phyloP scores from a whole-genome alignment of 2,113 vertebrate species.

The Chaenocephalus aceratus region DNA sequence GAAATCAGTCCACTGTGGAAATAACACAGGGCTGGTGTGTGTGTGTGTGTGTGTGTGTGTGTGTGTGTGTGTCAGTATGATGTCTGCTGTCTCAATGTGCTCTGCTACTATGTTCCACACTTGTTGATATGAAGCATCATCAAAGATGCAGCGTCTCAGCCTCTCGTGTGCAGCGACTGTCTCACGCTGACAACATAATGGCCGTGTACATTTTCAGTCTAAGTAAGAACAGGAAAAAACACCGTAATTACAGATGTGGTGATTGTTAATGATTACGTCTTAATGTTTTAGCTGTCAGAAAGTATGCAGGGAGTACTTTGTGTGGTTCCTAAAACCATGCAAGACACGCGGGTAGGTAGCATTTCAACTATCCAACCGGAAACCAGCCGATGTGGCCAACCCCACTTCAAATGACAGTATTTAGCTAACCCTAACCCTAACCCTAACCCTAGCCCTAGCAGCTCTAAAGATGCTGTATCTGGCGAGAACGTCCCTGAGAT shows the following conservation, averaged over 20 bases:
- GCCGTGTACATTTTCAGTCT: slow-evolving; percentile 64
- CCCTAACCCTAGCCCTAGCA: too few species aligned
- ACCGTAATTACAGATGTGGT: slow-evolving; percentile 56
- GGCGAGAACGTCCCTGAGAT: too few species aligned
- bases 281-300: slow-evolving; percentile 38
- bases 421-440: too few species aligned
- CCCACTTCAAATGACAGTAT: too few species aligned
- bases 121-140: slow-evolving; percentile 47
- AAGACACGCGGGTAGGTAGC: neutral
- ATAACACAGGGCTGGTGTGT: too few species aligned
- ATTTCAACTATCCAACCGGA: too few species aligned
- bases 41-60: too few species aligned
- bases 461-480: too few species aligned
- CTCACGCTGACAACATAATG: slow-evolving; percentile 64
- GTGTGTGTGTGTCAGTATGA: slow-evolving; percentile 11
- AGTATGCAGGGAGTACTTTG: neutral
- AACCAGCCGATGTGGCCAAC: too few species aligned
- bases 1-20: too few species aligned
- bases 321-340: neutral
- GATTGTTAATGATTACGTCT: slow-evolving; percentile 58
- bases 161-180: slow-evolving; percentile 1
- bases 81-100: slow-evolving; percentile 27
- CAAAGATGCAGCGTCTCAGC: slow-evolving; percentile 18
- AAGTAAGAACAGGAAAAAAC: slow-evolving; percentile 50
- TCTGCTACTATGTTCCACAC: slow-evolving; percentile 33